These are phyloP conservation scores for Laodelphax striatellus DNA, from an alignment of 1,140 invertebrate genomes.

Conservation along the genomic window DNA sequence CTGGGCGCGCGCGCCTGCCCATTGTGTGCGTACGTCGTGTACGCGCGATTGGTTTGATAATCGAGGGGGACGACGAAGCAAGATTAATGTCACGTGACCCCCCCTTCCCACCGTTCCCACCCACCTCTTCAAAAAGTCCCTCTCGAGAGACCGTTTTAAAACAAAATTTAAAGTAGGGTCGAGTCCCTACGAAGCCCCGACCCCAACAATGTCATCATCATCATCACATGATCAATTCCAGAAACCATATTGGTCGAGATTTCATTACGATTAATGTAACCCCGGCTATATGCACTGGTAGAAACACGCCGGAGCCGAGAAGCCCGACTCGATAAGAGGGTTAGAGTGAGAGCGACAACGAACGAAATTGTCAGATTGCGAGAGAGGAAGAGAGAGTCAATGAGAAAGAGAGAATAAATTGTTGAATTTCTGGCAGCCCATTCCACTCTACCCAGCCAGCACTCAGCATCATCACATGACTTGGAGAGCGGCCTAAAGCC, in stretches of 20 bases:
- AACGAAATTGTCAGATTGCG: too few relatives aligned
- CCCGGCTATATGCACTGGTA: background rate
- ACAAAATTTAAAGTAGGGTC: slow-evolving; percentile 21
- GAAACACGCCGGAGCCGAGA: background rate
- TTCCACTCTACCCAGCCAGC: too few relatives aligned
- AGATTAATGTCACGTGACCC: slow-evolving; percentile 15
- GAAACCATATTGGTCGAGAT: slow-evolving; percentile 24
- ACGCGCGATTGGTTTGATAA: slow-evolving; percentile 10
- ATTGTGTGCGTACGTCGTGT: background rate
- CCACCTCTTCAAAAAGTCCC: background rate
- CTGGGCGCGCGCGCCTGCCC: background rate
- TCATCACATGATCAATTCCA: slow-evolving; percentile 21
- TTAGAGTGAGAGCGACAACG: too few relatives aligned
- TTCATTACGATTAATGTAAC: slow-evolving; percentile 23
- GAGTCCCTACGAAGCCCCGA: background rate
- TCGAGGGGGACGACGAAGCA: slow-evolving; percentile 8
- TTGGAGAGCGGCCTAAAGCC: background rate
- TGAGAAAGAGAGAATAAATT: too few relatives aligned
- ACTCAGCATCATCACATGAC: too few relatives aligned
- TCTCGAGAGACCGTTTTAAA: slow-evolving; percentile 15
- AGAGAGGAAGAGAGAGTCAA: too few relatives aligned
- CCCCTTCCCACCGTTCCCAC: background rate
- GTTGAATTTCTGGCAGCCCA: too few relatives aligned
- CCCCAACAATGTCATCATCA: background rate
- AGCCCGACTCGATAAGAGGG: background rate